These are phyloP conservation scores for Mycteria americana DNA, from an alignment of 2,797 vertebrate genomes.

Conservation along the genomic window DNA sequence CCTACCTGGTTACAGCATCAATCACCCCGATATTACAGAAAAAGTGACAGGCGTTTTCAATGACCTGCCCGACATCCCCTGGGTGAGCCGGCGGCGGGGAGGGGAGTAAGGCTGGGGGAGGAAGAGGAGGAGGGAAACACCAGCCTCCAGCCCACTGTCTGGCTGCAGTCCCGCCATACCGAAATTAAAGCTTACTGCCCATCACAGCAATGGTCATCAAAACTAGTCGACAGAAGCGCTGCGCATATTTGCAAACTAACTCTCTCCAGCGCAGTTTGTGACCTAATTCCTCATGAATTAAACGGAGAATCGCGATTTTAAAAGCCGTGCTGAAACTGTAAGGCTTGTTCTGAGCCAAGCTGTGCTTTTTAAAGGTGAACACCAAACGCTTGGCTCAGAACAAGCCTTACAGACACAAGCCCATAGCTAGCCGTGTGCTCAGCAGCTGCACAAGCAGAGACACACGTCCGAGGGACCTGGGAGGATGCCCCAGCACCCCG, in stretches of 20 bases:
- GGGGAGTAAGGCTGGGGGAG: not conserved
- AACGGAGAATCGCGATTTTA: rapidly evolving
- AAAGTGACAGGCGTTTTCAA: not conserved
- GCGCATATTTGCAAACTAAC: rapidly evolving
- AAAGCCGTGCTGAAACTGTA: not conserved
- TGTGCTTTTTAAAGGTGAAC: too few species aligned
- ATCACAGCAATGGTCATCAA: not conserved
- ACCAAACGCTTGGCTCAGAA: not conserved
- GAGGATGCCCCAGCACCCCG: not conserved
- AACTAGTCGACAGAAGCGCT: not conserved
- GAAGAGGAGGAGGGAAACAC: not conserved
- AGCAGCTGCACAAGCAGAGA: not conserved
- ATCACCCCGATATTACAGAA: not conserved
- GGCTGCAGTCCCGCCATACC: not conserved
- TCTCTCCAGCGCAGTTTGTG: rapidly evolving
- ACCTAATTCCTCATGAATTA: not conserved
- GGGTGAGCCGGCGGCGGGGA: not conserved
- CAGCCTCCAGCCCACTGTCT: not conserved
- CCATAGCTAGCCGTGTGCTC: not conserved
- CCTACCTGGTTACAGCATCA: not conserved
- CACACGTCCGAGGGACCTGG: not conserved
- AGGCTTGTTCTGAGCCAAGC: too few species aligned
- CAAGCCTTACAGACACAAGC: not conserved
- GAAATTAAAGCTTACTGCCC: not conserved
- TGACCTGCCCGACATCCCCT: not conserved